Conservation (phyloP, 2,113 vertebrate genomes). For the Semnornis frantzii region DNA sequence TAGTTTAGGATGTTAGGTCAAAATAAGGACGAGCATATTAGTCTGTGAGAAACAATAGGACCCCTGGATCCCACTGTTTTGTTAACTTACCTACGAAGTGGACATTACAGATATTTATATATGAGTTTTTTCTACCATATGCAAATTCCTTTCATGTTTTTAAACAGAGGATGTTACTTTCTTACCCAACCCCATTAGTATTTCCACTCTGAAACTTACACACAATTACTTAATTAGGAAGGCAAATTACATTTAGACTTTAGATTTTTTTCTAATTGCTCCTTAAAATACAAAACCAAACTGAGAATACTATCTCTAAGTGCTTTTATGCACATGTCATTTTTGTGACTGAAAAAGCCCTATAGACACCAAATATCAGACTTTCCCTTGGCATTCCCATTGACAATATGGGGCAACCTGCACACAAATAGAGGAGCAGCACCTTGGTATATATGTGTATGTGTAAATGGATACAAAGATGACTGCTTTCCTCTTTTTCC, state of each 20-base stretch:
- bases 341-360: not conserved
- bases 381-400: not conserved
- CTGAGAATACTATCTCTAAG: not conserved
- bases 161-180: not conserved
- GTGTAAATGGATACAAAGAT: not conserved
- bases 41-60: not conserved
- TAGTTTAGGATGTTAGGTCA: not conserved
- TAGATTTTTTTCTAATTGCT: not conserved
- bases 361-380: not conserved
- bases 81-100: rapidly evolving
- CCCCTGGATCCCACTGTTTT: not conserved
- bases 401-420: not conserved
- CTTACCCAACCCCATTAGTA: not conserved
- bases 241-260: not conserved
- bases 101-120: not conserved
- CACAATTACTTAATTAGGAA: not conserved
- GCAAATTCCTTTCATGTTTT: not conserved
- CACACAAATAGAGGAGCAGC: not conserved
- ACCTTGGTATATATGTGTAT: not conserved
- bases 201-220: not conserved
- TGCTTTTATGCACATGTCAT: not conserved
- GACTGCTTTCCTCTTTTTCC: not conserved
- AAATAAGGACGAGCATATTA: not conserved
- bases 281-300: not conserved
- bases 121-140: not conserved